These are phyloP conservation scores for Athalia rosae DNA, from an alignment of 2,888 invertebrate genomes.

Conservation along the genomic window DNA sequence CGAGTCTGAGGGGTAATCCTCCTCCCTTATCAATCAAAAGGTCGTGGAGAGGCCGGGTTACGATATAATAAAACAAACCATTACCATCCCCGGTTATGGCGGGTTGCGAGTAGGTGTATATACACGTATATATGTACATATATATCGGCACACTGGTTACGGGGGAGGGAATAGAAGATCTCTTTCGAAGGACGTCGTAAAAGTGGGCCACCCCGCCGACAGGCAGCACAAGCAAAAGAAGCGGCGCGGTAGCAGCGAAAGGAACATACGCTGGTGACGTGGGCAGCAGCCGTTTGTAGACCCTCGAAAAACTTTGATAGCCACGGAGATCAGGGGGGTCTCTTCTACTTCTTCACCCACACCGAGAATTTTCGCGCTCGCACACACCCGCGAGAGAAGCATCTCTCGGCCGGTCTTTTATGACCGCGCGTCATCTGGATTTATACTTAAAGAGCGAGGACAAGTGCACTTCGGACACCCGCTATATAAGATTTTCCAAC, in stretches of 20 bases:
- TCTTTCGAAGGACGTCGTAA: conserved; percentile 41
- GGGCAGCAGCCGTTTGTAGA: conserved; percentile 26
- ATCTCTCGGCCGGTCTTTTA: conserved; percentile 63
- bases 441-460: conserved; percentile 64
- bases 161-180: conserved; percentile 12
- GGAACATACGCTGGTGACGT: conserved; percentile 40
- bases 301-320: conserved; percentile 40
- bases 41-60: conserved; percentile 55
- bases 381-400: conserved; percentile 42
- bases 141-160: conserved; percentile 34
- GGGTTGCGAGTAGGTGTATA: conserved; percentile 19
- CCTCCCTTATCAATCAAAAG: conserved; percentile 45
- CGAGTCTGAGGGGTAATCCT: conserved; percentile 23
- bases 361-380: neutral
- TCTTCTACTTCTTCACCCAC: no score
- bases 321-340: conserved; percentile 22
- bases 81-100: conserved; percentile 49
- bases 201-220: conserved; percentile 16
- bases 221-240: no score
- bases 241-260: neutral
- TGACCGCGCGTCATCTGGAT: conserved; percentile 69
- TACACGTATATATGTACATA: no score
- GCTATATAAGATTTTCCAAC: conserved; percentile 34
- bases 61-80: conserved; percentile 67
- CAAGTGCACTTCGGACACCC: conserved; percentile 41